phyloP scores from a whole-genome alignment of 2,113 vertebrate species.

The Macroglossus sobrinus region DNA sequence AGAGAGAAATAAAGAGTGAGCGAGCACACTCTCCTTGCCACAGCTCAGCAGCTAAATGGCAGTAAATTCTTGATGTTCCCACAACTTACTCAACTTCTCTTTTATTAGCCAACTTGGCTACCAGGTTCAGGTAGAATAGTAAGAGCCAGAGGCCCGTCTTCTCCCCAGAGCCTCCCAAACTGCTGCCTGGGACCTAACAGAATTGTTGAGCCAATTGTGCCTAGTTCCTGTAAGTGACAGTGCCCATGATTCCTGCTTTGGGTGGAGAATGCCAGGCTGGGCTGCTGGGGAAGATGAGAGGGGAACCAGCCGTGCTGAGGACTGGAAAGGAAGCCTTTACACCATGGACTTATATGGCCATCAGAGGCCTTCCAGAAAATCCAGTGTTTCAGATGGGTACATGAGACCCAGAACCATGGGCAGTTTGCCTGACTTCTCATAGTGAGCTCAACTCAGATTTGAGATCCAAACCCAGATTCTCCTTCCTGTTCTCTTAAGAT shows the following conservation, averaged over 20 bases:
- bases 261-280: background rate
- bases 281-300: background rate
- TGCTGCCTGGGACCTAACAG: background rate
- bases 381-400: fast-evolving
- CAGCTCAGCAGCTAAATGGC: background rate
- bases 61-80: background rate
- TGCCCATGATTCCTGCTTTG: background rate
- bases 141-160: background rate
- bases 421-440: background rate
- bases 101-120: slow-evolving; percentile 38
- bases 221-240: background rate
- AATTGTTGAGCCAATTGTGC: background rate
- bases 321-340: background rate
- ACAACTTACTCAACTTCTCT: background rate
- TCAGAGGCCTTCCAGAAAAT: background rate
- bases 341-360: background rate
- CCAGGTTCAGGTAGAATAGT: background rate
- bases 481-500: background rate
- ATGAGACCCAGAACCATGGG: background rate
- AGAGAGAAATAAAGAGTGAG: background rate
- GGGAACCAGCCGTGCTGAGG: background rate
- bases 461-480: background rate
- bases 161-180: background rate
- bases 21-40: background rate
- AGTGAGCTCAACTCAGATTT: background rate